Evolutionary conservation across 1,140 invertebrate genomes (phyloP).

Genomic region (Latrodectus geometricus): DNA sequence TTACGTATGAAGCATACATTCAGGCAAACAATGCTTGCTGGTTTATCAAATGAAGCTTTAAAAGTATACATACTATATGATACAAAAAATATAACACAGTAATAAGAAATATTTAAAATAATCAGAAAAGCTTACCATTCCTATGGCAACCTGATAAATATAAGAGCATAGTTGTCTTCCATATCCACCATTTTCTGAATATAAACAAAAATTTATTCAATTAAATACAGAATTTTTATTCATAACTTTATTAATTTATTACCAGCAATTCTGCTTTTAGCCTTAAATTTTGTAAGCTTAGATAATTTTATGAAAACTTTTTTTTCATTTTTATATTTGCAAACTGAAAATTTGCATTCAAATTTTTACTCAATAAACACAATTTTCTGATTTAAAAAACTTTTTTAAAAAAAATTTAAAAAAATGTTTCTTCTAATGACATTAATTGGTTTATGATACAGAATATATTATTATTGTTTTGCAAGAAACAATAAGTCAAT

Average conservation of each 20-base stretch:
- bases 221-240: neutral
- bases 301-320: neutral
- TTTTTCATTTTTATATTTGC: neutral
- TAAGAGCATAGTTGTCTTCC: neutral
- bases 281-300: neutral
- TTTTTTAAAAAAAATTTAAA: no score
- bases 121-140: conserved; percentile 28
- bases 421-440: no score
- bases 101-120: no score
- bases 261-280: neutral
- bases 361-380: neutral
- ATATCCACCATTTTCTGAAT: neutral
- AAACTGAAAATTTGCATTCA: neutral
- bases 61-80: neutral
- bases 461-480: no score
- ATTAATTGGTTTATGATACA: no score
- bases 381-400: neutral
- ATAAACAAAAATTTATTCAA: neutral
- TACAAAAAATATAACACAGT: no score
- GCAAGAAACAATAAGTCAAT: no score
- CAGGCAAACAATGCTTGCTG: no score
- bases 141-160: conserved; percentile 31
- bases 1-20: no score
- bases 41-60: neutral
- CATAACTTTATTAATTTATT: neutral